Evolutionary conservation across 1,140 invertebrate species (phyloP).

Genomic region (Atta cephalotes): DNA sequence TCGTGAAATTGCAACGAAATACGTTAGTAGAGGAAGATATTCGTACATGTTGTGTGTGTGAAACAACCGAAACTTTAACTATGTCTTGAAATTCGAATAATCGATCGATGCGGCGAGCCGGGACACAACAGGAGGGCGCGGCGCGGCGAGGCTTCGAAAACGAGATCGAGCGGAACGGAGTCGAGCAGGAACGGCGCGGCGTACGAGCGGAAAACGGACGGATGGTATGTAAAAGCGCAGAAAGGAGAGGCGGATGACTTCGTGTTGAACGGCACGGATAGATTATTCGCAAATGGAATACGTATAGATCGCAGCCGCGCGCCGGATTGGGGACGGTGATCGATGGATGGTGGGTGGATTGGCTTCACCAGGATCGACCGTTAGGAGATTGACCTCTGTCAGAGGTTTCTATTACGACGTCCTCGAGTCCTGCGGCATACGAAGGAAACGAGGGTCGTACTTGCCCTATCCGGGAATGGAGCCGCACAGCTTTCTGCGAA

Average conservation of each 20-base stretch:
- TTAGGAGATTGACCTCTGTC: conserved; percentile 80
- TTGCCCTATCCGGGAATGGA: conserved; percentile 23
- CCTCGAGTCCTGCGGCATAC: conserved; percentile 59
- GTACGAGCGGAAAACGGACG: conserved; percentile 17
- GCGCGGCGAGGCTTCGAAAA: conserved; percentile 35
- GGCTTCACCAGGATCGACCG: conserved; percentile 74
- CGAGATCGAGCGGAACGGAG: conserved; percentile 27
- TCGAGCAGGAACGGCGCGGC: not conserved
- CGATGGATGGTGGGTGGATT: conserved; percentile 74
- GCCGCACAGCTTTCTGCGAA: conserved; percentile 26
- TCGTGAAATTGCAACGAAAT: not conserved
- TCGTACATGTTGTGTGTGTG: not conserved
- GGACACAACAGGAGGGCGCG: conserved; percentile 4
- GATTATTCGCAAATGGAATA: conserved; percentile 72
- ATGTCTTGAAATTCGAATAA: conserved; percentile 38
- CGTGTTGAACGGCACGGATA: conserved; percentile 53
- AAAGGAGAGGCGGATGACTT: conserved; percentile 62
- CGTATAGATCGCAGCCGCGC: conserved; percentile 67
- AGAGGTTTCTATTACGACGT: conserved; percentile 79
- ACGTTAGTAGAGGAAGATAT: conserved; percentile 1
- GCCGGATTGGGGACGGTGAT: conserved; percentile 72
- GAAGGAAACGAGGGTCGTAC: conserved; percentile 52
- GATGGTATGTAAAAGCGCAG: conserved; percentile 60
- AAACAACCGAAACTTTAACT: not conserved
- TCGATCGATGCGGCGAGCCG: conserved; percentile 30